These are phyloP conservation scores for Lissonota sp. DNA, from an alignment of 2,888 invertebrate genomes.

Conservation along the genomic window DNA sequence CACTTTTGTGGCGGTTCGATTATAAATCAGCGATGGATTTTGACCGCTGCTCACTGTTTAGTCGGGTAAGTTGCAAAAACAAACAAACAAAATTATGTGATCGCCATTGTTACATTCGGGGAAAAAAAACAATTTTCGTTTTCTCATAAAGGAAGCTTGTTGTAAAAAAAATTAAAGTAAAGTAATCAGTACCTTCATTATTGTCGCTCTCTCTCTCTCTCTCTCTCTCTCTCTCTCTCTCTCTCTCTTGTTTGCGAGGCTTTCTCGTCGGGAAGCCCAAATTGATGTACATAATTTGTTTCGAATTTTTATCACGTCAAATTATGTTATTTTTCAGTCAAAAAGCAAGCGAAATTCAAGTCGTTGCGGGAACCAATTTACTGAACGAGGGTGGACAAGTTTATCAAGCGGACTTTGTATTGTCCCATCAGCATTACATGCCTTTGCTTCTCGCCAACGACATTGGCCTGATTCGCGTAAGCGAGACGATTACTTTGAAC, in stretches of 20 bases:
- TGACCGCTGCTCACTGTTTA: conserved; percentile 86
- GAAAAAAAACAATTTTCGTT: neutral
- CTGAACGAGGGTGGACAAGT: conserved; percentile 61
- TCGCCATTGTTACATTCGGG: neutral
- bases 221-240: no score
- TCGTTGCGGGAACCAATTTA: conserved; percentile 68
- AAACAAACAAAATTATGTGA: neutral
- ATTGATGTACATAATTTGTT: no score
- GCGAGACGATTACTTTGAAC: conserved; percentile 67
- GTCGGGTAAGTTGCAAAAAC: conserved; percentile 78
- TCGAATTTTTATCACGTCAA: no score
- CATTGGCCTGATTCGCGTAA: conserved; percentile 73
- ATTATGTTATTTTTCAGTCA: conserved; percentile 45
- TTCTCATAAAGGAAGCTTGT: neutral
- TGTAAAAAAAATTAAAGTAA: neutral
- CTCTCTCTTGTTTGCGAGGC: no score
- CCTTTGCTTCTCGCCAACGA: conserved; percentile 66
- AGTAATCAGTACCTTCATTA: neutral
- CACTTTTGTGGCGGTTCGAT: conserved; percentile 87
- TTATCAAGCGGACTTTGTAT: conserved; percentile 59
- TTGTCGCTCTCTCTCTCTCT: neutral
- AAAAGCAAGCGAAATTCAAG: conserved; percentile 41
- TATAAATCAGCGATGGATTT: conserved; percentile 84
- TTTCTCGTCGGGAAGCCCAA: no score
- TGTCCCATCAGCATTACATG: conserved; percentile 65